phyloP scores from a whole-genome alignment of 2,113 vertebrate genomes.

The Vulpes ferrilata region DNA sequence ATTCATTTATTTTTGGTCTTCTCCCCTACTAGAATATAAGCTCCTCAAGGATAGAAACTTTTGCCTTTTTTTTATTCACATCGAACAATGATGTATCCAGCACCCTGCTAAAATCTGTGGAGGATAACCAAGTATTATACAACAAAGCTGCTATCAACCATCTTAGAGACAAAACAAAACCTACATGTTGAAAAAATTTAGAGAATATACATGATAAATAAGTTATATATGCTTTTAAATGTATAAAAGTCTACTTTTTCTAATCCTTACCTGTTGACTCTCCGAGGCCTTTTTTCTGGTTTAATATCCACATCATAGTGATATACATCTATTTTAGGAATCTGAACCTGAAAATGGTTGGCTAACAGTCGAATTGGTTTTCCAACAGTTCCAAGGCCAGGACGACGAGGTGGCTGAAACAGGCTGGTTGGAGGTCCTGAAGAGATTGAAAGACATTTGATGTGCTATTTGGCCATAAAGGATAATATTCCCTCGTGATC shows the following conservation, averaged over 20 bases:
- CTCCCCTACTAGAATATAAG: neutral
- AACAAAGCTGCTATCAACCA: slow-evolving; percentile 7
- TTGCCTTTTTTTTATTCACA: neutral
- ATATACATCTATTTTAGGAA: slow-evolving; percentile 99
- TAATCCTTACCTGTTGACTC: slow-evolving; percentile 96
- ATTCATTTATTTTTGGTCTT: neutral
- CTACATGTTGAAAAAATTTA: slow-evolving; percentile 21
- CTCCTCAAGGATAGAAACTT: neutral
- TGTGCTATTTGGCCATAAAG: slow-evolving; percentile 41
- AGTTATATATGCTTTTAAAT: neutral
- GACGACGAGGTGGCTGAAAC: slow-evolving; percentile 98
- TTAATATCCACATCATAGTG: slow-evolving; percentile 99
- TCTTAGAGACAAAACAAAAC: slow-evolving; percentile 38
- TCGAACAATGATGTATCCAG: neutral
- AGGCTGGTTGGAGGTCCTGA: slow-evolving; percentile 95
- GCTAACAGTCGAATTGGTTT: slow-evolving; percentile 98
- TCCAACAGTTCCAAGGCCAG: slow-evolving; percentile 98
- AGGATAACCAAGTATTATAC: neutral
- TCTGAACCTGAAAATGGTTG: slow-evolving; percentile 99
- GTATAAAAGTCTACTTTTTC: neutral
- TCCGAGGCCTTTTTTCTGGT: slow-evolving; percentile 97
- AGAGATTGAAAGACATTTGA: slow-evolving; percentile 64
- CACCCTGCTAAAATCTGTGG: neutral
- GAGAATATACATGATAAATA: slow-evolving; percentile 31
- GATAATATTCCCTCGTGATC: neutral